Evolutionary conservation across 1,140 invertebrate genomes (phyloP).

Genomic region (Kradibia gibbosae): DNA sequence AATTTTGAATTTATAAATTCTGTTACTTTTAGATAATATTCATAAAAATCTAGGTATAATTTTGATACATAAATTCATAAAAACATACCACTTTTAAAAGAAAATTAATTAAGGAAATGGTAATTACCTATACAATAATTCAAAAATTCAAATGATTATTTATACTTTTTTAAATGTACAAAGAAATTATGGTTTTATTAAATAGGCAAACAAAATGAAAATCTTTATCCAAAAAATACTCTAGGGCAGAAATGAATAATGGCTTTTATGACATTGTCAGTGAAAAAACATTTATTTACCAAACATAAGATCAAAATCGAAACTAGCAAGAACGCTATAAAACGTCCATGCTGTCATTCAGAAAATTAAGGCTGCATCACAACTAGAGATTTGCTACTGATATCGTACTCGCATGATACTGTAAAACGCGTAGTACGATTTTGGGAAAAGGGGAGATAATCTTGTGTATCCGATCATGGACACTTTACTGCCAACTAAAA

Average conservation of each 20-base stretch:
- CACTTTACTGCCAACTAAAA: slow-evolving; percentile 34
- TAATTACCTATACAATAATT: no score
- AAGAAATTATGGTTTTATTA: background rate
- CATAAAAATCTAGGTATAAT: no score
- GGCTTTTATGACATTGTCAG: background rate
- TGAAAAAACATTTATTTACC: background rate
- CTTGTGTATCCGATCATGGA: slow-evolving; percentile 2
- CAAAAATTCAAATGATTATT: no score
- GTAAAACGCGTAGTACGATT: background rate
- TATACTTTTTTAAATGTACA: no score
- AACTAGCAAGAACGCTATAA: background rate
- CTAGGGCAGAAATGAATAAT: background rate
- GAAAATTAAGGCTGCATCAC: background rate
- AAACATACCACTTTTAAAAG: no score
- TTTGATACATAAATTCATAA: no score
- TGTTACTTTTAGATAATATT: no score
- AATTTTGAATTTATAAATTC: no score
- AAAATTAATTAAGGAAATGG: no score
- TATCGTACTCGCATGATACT: background rate
- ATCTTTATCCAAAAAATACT: background rate
- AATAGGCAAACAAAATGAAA: background rate
- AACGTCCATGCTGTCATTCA: background rate
- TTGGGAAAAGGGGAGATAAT: slow-evolving; percentile 15
- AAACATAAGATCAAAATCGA: background rate
- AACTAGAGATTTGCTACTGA: background rate